A percentile compares a stretch with the other conserved stretches of the same genome.
phyloP scores from a whole-genome alignment of 2,888 invertebrate genomes.

The Acronicta aceris region DNA sequence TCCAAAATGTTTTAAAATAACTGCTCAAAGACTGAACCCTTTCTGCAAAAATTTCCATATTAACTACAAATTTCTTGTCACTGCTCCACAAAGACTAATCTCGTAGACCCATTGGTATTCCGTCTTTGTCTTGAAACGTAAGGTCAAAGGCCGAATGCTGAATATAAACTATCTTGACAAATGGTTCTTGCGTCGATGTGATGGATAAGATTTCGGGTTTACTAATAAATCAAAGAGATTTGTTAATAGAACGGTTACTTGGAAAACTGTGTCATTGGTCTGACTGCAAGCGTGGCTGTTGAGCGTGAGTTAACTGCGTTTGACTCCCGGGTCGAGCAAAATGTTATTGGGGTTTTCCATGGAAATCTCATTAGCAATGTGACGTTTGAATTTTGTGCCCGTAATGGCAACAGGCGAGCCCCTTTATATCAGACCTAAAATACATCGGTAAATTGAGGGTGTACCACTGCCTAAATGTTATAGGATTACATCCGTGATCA shows the following conservation, averaged over 20 bases:
- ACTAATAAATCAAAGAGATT: conserved; percentile 24
- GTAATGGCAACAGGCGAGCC: no score
- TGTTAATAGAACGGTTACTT: conserved; percentile 15
- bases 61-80: conserved; percentile 42
- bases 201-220: conserved; percentile 27
- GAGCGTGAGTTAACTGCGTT: no score
- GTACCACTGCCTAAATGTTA: no score
- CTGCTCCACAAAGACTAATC: conserved; percentile 29
- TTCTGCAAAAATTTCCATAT: conserved; percentile 44
- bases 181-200: conserved; percentile 26
- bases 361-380: no score
- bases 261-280: background rate
- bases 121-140: conserved; percentile 30
- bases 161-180: conserved; percentile 36
- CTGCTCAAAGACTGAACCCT: conserved; percentile 31
- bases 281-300: no score
- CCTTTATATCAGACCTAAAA: no score
- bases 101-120: conserved; percentile 48
- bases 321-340: no score
- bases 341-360: no score
- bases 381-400: no score
- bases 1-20: conserved; percentile 6
- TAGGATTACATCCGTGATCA: no score
- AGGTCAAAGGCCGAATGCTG: conserved; percentile 24
- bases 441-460: no score